Percentiles rank a stretch among this genome's conserved stretches.
These are phyloP conservation scores for Sarcophilus harrisii DNA, from an alignment of 2,797 vertebrate genomes.

Conservation along the genomic window DNA sequence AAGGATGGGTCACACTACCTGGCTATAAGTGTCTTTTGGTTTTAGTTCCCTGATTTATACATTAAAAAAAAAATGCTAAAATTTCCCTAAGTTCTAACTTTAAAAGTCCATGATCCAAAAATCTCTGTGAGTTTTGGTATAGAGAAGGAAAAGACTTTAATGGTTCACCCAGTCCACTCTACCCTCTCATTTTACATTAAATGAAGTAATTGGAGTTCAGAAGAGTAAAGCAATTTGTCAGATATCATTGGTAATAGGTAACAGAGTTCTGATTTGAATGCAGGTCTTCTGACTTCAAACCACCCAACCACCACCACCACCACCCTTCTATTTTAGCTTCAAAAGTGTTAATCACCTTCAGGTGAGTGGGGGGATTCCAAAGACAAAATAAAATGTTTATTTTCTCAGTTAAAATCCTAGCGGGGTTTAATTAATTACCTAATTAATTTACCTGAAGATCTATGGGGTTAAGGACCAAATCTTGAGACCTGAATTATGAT, in stretches of 20 bases:
- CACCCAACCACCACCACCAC: background rate
- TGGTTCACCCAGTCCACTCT: background rate
- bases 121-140: background rate
- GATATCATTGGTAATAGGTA: background rate
- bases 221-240: background rate
- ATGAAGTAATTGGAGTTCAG: background rate
- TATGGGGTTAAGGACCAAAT: background rate
- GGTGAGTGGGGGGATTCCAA: background rate
- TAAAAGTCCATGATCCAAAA: background rate
- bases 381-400: background rate
- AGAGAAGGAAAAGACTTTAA: background rate
- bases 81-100: background rate
- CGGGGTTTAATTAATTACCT: background rate
- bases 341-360: background rate
- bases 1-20: background rate
- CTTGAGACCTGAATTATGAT: background rate
- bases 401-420: background rate
- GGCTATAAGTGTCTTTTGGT: background rate
- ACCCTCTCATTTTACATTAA: background rate
- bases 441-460: background rate
- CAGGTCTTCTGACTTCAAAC: background rate
- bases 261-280: background rate
- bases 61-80: background rate
- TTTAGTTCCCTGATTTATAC: background rate
- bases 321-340: background rate